Evolutionary conservation across 1,140 invertebrate genomes (phyloP).

Genomic region (Lepeophtheirus salmonis): DNA sequence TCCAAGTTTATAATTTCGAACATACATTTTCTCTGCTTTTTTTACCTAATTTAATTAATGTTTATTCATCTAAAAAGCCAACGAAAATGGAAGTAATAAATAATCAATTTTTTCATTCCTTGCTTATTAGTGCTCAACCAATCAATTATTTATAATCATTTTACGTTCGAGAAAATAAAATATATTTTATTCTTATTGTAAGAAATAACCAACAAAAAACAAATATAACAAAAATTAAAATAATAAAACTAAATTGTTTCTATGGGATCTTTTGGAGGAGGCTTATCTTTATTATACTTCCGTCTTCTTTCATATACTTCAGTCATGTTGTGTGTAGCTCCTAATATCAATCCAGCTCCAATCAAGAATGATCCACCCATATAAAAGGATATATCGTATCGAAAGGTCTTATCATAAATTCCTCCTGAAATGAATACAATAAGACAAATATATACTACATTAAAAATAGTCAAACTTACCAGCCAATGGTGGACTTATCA

Average conservation of each 20-base stretch:
- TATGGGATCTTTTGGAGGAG: not conserved
- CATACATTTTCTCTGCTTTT: too few species aligned
- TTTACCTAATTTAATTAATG: too few species aligned
- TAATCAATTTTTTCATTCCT: too few species aligned
- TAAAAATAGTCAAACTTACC: too few species aligned
- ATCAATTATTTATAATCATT: too few species aligned
- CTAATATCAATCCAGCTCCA: not conserved
- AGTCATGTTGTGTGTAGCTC: not conserved
- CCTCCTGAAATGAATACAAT: not conserved
- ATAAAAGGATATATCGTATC: not conserved
- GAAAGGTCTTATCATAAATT: not conserved
- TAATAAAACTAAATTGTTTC: not conserved
- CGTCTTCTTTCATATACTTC: not conserved
- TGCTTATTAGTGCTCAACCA: too few species aligned
- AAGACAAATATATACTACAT: not conserved
- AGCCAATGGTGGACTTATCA: constrained; percentile 11
- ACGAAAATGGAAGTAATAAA: too few species aligned
- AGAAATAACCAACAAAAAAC: too few species aligned
- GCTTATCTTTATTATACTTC: not conserved
- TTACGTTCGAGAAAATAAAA: too few species aligned
- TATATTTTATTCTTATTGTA: too few species aligned
- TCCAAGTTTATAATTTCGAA: too few species aligned
- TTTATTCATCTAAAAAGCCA: too few species aligned
- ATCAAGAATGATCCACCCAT: not conserved
- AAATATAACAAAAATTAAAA: not conserved